A percentile compares a stretch with the other conserved stretches of the same genome.
These are phyloP conservation scores for Drosophila ochracea DNA, from an alignment of 2,888 invertebrate species.

Conservation along the genomic window DNA sequence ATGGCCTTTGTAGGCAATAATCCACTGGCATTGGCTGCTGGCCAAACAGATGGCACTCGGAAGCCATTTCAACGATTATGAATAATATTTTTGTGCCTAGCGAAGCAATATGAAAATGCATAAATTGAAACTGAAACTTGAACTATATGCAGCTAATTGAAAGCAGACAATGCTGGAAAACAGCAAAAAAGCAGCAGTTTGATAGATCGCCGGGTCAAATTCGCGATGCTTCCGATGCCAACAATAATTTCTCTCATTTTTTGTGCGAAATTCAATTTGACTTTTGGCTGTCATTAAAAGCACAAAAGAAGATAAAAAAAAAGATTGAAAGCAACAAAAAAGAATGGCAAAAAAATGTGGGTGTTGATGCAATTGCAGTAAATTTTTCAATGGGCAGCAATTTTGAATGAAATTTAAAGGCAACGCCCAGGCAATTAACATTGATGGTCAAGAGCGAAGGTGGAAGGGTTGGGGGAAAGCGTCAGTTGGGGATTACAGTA, in stretches of 20 bases:
- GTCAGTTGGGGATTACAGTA: slow-evolving; percentile 3
- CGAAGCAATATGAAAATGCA: slow-evolving; percentile 60
- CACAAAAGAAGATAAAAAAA: slow-evolving; percentile 20
- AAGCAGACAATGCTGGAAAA: slow-evolving; percentile 41
- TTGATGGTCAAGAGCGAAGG: slow-evolving; percentile 43
- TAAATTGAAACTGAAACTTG: slow-evolving; percentile 74
- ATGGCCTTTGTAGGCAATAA: slow-evolving; percentile 54
- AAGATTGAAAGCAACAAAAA: not conserved
- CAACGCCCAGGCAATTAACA: slow-evolving; percentile 61
- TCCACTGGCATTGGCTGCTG: slow-evolving; percentile 69
- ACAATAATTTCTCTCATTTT: slow-evolving; percentile 21
- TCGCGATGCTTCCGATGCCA: slow-evolving; percentile 30
- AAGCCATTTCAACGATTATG: slow-evolving; percentile 71
- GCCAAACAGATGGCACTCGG: slow-evolving; percentile 72
- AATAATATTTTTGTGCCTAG: slow-evolving; percentile 51
- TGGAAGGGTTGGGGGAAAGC: not conserved
- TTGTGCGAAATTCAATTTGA: slow-evolving; percentile 66
- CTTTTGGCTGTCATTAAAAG: slow-evolving; percentile 55
- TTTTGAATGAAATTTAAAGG: slow-evolving; percentile 60
- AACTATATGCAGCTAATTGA: slow-evolving; percentile 76
- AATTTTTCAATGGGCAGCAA: slow-evolving; percentile 48
- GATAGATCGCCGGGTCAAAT: slow-evolving; percentile 49
- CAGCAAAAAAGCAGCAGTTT: slow-evolving; percentile 32
- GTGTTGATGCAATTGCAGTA: slow-evolving; percentile 58
- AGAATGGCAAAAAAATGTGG: slow-evolving; percentile 40